These are phyloP conservation scores for Propithecus coquereli DNA, from an alignment of 2,113 vertebrate species.

Conservation along the genomic window DNA sequence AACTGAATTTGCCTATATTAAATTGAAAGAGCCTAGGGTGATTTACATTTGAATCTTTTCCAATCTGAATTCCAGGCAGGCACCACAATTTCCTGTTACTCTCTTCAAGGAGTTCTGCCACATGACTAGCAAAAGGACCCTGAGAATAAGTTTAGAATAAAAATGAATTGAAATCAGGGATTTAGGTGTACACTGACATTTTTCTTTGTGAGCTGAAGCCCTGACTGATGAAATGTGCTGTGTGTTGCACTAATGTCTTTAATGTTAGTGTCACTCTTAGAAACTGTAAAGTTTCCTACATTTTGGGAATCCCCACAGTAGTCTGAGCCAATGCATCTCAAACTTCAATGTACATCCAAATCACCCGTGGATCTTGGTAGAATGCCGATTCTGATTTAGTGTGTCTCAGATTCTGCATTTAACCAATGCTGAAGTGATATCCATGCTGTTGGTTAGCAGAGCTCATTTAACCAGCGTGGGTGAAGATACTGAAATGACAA, in stretches of 20 bases:
- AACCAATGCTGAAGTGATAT: not conserved
- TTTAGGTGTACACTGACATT: not conserved
- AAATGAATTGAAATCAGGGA: constrained; percentile 14
- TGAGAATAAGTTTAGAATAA: constrained; percentile 24
- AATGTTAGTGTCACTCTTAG: not conserved
- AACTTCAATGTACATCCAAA: not conserved
- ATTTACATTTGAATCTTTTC: constrained; percentile 33
- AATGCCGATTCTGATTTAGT: not conserved
- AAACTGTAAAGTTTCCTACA: not conserved
- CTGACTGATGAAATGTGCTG: not conserved
- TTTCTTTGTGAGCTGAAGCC: not conserved
- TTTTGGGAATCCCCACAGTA: not conserved
- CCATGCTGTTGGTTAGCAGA: not conserved
- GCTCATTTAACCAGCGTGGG: not conserved
- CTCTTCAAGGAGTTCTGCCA: not conserved
- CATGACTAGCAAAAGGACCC: not conserved
- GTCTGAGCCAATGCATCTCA: not conserved
- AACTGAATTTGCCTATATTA: not conserved
- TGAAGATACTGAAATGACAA: not conserved
- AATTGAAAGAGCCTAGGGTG: not conserved
- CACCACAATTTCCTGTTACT: not conserved
- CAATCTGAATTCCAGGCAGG: constrained; percentile 20
- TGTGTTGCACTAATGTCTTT: not conserved
- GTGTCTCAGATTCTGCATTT: not conserved
- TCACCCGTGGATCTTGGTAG: not conserved